A percentile compares a stretch with the other conserved stretches of the same genome.
Evolutionary conservation across 2,797 vertebrate species (phyloP).

Genomic region (Rousettus madagascariensis): DNA sequence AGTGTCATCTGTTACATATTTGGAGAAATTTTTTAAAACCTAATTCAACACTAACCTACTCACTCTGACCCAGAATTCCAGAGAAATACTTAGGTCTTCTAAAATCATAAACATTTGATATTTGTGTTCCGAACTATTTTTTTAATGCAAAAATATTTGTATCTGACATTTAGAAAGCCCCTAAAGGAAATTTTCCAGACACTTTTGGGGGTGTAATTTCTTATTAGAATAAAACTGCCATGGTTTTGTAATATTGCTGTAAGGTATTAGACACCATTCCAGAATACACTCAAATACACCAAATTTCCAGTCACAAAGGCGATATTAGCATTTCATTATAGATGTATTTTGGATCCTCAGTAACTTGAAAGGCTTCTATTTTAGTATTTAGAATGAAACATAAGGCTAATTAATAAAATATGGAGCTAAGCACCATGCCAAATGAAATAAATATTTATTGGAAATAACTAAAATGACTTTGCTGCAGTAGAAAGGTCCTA

Average conservation of each 20-base stretch:
- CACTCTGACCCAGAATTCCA: constrained; percentile 64
- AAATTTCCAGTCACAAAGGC: not conserved
- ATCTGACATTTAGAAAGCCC: constrained; percentile 55
- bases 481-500: not conserved
- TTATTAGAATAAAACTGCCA: constrained; percentile 34
- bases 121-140: constrained; percentile 62
- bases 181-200: constrained; percentile 58
- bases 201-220: constrained; percentile 23
- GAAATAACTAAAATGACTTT: constrained; percentile 53
- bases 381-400: constrained; percentile 50
- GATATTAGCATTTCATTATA: constrained; percentile 30
- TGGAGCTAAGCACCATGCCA: constrained; percentile 46
- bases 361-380: constrained; percentile 68
- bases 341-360: not conserved
- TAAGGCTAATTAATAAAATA: constrained; percentile 71
- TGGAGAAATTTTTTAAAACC: constrained; percentile 31
- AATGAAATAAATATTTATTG: constrained; percentile 69
- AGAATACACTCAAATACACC: not conserved
- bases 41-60: constrained; percentile 1
- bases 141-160: constrained; percentile 38
- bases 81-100: constrained; percentile 41
- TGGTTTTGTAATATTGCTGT: not conserved
- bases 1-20: constrained; percentile 49
- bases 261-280: not conserved
- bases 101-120: constrained; percentile 54